phyloP scores from a whole-genome alignment of 2,888 invertebrate species.

The Rhagium mordax region DNA sequence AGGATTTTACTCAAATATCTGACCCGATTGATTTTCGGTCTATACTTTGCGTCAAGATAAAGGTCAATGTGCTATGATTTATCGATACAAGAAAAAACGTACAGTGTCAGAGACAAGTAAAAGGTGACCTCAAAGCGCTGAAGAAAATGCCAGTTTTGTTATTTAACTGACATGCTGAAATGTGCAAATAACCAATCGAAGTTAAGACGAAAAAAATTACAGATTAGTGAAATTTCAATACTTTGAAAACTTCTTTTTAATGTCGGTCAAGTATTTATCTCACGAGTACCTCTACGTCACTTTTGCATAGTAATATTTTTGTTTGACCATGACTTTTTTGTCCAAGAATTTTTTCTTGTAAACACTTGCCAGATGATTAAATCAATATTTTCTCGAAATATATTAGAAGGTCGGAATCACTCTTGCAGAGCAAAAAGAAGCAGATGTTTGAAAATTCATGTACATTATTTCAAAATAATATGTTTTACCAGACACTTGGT shows the following conservation, averaged over 20 bases:
- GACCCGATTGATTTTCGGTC: slow-evolving; percentile 21
- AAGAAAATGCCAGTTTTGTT: background rate
- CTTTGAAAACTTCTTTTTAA: background rate
- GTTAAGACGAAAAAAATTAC: no score
- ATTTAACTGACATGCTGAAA: background rate
- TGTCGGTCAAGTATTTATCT: slow-evolving; percentile 7
- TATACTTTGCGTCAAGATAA: background rate
- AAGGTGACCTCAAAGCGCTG: background rate
- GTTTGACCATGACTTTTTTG: slow-evolving; percentile 9
- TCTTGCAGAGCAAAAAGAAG: no score
- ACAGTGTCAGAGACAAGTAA: background rate
- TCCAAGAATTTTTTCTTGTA: background rate
- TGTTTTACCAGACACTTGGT: no score
- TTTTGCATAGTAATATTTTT: background rate
- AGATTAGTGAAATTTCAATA: no score
- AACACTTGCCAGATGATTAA: no score
- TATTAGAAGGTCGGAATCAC: no score
- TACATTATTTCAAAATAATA: no score
- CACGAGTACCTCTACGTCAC: background rate
- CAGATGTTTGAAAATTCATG: no score
- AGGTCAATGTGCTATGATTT: no score
- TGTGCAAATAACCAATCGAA: background rate
- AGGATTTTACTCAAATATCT: background rate
- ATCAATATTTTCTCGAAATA: no score
- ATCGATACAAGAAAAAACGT: no score